phyloP scores from a whole-genome alignment of 1,140 invertebrate species.

The Drosophila sp. region DNA sequence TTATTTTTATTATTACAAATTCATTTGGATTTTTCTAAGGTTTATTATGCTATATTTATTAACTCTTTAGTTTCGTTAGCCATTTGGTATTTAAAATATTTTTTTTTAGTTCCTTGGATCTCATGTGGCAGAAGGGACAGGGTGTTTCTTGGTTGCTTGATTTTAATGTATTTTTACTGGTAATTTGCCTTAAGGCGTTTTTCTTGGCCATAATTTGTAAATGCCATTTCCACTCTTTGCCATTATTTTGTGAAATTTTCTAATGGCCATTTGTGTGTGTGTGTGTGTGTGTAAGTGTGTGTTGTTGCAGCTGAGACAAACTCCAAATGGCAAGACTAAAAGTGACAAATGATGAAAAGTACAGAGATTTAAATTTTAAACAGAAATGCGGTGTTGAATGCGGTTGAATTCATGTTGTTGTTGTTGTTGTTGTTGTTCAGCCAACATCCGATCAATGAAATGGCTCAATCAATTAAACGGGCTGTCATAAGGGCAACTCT shows the following conservation, averaged over 20 bases:
- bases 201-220: neutral
- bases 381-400: neutral
- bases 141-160: no score
- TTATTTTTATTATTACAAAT: no score
- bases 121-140: no score
- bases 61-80: no score
- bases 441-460: slow-evolving; percentile 43
- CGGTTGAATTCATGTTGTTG: neutral
- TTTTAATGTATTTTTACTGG: neutral
- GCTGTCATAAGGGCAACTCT: slow-evolving; percentile 60
- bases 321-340: slow-evolving; percentile 7
- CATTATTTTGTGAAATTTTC: slow-evolving; percentile 15
- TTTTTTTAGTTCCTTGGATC: no score
- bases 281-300: neutral
- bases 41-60: no score
- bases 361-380: neutral
- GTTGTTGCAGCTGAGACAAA: slow-evolving; percentile 45
- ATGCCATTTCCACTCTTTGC: neutral
- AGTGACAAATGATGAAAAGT: slow-evolving; percentile 41
- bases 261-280: slow-evolving; percentile 61
- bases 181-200: neutral
- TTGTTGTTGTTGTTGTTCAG: slow-evolving; percentile 34
- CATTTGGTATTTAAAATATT: no score
- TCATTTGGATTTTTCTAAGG: no score
- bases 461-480: slow-evolving; percentile 75